These are phyloP conservation scores for Calcarius ornatus DNA, from an alignment of 2,113 vertebrate genomes.

Conservation along the genomic window DNA sequence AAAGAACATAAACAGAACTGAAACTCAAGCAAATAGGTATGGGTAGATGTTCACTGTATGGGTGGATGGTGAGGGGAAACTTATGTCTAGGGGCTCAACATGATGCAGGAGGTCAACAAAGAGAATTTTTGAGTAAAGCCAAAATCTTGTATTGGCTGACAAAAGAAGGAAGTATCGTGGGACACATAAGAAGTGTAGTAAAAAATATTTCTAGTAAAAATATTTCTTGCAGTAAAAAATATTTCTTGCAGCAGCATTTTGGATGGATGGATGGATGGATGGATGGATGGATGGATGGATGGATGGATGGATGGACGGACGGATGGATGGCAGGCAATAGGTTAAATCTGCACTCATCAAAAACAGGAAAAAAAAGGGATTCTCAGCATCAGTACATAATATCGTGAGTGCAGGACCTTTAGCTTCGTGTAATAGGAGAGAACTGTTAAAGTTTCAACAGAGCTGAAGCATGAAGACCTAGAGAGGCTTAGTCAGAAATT, in stretches of 20 bases:
- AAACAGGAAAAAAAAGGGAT: neutral
- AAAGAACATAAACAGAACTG: neutral
- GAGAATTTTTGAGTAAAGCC: neutral
- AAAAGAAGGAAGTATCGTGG: neutral
- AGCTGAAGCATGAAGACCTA: neutral
- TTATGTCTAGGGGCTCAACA: neutral
- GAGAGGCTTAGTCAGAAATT: neutral
- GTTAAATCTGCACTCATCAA: neutral
- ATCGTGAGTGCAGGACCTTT: neutral
- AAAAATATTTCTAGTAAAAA: neutral
- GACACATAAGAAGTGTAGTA: neutral
- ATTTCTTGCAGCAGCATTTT: neutral
- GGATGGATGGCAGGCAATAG: neutral
- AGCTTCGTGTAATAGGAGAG: neutral
- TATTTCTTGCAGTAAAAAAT: too few species aligned
- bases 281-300: neutral
- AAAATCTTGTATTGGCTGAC: rapidly evolving
- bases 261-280: neutral
- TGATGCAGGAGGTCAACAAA: neutral
- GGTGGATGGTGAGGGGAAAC: neutral
- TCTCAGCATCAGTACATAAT: neutral
- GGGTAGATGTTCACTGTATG: neutral
- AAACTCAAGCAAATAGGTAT: neutral
- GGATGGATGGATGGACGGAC: neutral
- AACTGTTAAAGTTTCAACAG: neutral